Percentiles rank a stretch among this genome's conserved stretches.
These are phyloP conservation scores for Siniperca knerii DNA, from an alignment of 2,113 vertebrate genomes.

Conservation along the genomic window DNA sequence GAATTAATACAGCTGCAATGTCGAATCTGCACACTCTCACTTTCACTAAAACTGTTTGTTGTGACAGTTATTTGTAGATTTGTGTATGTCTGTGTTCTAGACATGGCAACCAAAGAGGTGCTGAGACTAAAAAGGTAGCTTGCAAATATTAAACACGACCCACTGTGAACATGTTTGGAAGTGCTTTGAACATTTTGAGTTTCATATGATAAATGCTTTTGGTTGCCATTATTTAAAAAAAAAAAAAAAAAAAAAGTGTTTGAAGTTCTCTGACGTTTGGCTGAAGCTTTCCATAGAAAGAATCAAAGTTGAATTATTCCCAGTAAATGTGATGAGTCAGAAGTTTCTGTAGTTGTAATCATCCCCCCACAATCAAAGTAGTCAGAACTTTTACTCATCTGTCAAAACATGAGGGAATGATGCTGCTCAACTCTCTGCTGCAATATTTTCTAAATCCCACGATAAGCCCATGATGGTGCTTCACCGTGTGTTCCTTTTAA, in stretches of 20 bases:
- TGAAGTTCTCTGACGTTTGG: background rate
- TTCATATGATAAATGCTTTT: background rate
- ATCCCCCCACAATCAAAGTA: background rate
- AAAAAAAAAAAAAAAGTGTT: no score
- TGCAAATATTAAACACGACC: background rate
- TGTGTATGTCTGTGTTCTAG: background rate
- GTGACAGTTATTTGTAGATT: constrained; percentile 22
- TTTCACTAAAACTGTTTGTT: constrained; percentile 19
- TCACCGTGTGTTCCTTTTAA: background rate
- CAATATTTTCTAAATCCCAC: no score
- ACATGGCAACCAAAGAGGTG: background rate
- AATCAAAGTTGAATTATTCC: background rate
- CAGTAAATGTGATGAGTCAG: background rate
- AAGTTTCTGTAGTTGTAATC: background rate
- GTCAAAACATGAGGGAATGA: background rate
- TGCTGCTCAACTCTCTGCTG: background rate
- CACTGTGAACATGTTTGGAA: background rate
- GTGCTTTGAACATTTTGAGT: background rate
- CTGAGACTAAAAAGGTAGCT: background rate
- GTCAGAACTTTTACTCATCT: background rate
- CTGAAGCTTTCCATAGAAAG: background rate
- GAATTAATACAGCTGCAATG: background rate
- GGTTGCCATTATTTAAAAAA: no score
- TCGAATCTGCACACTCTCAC: background rate
- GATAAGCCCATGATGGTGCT: background rate